phyloP scores from a whole-genome alignment of 2,888 invertebrate species.

The Calliphora vomitoria region DNA sequence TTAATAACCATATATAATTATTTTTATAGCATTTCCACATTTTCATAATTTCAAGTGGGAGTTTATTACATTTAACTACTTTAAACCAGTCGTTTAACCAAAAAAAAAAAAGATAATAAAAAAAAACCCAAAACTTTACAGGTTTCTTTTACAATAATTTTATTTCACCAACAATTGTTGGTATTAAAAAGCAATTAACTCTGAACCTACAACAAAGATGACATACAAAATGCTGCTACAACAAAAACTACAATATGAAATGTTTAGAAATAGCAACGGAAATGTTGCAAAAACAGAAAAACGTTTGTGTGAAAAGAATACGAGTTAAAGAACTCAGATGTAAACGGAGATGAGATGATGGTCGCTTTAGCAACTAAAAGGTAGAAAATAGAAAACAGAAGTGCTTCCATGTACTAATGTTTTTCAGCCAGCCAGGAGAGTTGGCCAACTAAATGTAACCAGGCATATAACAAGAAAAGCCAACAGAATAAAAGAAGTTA shows the following conservation, averaged over 20 bases:
- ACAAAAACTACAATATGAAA: neutral
- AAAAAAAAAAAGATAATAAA: neutral
- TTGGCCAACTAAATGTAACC: constrained; percentile 58
- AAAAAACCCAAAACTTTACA: neutral
- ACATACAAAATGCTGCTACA: constrained; percentile 27
- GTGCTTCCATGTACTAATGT: constrained; percentile 5
- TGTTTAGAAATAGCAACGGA: constrained; percentile 24
- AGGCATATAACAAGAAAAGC: constrained; percentile 52
- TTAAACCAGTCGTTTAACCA: too few relatives aligned
- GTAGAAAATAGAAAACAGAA: constrained; percentile 19
- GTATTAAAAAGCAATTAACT: constrained; percentile 50
- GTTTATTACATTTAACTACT: too few relatives aligned
- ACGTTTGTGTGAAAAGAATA: constrained; percentile 24
- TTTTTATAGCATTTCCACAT: too few relatives aligned
- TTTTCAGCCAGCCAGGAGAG: neutral
- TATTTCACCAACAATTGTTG: constrained; percentile 18
- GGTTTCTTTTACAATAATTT: constrained; percentile 4
- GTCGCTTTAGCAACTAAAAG: constrained; percentile 44
- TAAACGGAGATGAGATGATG: constrained; percentile 37
- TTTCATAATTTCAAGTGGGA: too few relatives aligned
- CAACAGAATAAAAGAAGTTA: constrained; percentile 19
- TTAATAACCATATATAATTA: too few relatives aligned
- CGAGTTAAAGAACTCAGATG: constrained; percentile 13
- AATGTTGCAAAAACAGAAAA: constrained; percentile 27
- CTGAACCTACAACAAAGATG: constrained; percentile 29